Evolutionary conservation across 2,888 invertebrate genomes (phyloP), one percentile per base, ranked within the genome.

Genomic region (Nasonovia ribisnigri): DNA sequence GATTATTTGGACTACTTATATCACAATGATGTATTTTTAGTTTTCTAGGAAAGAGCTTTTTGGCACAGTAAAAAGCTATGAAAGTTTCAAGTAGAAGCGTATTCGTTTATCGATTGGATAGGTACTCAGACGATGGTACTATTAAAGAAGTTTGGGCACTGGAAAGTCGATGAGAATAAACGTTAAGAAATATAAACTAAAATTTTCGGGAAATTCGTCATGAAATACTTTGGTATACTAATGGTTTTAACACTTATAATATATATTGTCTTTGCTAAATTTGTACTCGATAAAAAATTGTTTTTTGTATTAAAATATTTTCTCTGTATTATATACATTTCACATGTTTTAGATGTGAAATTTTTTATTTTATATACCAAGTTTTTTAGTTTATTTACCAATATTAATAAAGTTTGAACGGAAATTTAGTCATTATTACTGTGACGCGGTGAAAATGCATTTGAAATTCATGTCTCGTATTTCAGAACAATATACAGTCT

Each of bases 391-490:
- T 46, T 46, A 46, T 11, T 46, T 46, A 46, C 46, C 36, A 36
- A 29, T 43, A 60, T 57, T 86, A 91, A 46, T 91, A 86, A 46
- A 91, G 86, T 91, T 91, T 91, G 20, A n/a, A 42, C 24, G 86
- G 46, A 86, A 77, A 90, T 77, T 51, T 57, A 84, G 91, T 84
- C 57, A 46, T 91, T 91, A n/a, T n/a, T 86, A 20, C 87, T 87
- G 48, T n/a, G 77, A 91, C 54, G 57, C 24, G 16, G 43, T 8
- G 1, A 60, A 57, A 36, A 54, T 26, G 3, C 36, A 60, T 92
- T 92, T 92, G 36, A 87, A 92, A 87, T 92, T 36, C 92, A 60
- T 13, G 92, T 67, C 87, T 8, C 29, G 92, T 92, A 87, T 48
- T 48, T 10, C 13, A 5, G 8, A 60, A 91, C 51, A 57, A 91